Percentiles rank a stretch among this genome's conserved stretches.
Evolutionary conservation across 2,888 invertebrate species (phyloP).

Genomic region (Drosophila hamatofila): DNA sequence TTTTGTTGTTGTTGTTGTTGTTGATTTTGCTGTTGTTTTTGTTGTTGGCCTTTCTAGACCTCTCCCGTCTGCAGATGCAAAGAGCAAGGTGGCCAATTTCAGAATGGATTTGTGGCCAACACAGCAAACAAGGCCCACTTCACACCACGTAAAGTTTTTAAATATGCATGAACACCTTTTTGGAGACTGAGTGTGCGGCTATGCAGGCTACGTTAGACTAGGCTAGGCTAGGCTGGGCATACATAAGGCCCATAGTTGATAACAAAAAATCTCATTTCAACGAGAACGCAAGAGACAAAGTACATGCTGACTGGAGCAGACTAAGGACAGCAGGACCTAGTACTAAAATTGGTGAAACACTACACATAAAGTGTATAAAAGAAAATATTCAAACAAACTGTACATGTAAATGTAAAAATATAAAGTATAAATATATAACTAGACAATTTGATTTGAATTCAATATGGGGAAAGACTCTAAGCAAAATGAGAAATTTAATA

Average conservation of each 20-base stretch:
- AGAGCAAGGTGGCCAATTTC: constrained; percentile 42
- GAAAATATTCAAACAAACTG: not conserved
- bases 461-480: not conserved
- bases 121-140: constrained; percentile 19
- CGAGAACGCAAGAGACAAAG: constrained; percentile 43
- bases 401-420: not conserved
- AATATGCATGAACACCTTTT: constrained; percentile 78
- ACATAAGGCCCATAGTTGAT: constrained; percentile 66
- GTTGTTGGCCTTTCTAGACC: constrained; percentile 31
- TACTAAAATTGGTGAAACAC: not conserved
- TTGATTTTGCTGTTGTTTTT: constrained; percentile 23
- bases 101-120: constrained; percentile 64
- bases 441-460: not conserved
- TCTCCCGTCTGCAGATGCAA: constrained; percentile 46
- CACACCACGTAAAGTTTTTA: constrained; percentile 53
- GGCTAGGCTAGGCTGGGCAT: constrained; percentile 11
- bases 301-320: not conserved
- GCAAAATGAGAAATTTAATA: not conserved
- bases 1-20: constrained; percentile 35
- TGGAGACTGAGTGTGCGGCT: not conserved
- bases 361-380: not conserved
- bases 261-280: constrained; percentile 63
- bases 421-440: not conserved
- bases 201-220: constrained; percentile 6
- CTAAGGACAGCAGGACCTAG: not conserved